These are phyloP conservation scores for Drosophila insularis DNA, from an alignment of 1,140 invertebrate species.

Conservation along the genomic window DNA sequence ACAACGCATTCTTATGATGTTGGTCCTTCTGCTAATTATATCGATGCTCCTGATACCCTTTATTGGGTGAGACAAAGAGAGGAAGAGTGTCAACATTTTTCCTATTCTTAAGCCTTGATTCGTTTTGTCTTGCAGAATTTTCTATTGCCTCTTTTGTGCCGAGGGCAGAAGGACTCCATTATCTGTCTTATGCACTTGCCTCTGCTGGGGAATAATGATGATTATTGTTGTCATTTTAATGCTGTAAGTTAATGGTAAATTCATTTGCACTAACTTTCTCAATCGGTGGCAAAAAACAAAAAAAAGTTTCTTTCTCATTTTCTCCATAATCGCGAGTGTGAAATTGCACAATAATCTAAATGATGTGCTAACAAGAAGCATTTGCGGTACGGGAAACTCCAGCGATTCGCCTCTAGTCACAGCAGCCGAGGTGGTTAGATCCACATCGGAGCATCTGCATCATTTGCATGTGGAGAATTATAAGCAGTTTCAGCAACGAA, in stretches of 20 bases:
- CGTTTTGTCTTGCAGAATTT: no score
- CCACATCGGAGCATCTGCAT: background rate
- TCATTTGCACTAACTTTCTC: background rate
- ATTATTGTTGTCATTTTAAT: conserved; percentile 9
- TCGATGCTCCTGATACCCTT: conserved; percentile 9
- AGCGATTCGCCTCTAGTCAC: background rate
- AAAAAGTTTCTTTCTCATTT: conserved; percentile 1
- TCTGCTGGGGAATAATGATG: conserved; percentile 5
- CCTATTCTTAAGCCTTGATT: no score
- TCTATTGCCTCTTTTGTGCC: conserved; percentile 11
- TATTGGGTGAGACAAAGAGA: conserved; percentile 20
- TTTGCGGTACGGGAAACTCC: background rate
- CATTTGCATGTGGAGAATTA: conserved; percentile 10
- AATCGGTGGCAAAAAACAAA: background rate
- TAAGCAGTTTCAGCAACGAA: background rate
- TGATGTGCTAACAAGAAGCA: no score
- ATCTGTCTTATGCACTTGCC: background rate
- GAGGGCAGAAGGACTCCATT: background rate
- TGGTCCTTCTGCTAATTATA: background rate
- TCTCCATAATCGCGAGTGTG: conserved; percentile 14
- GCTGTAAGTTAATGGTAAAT: conserved; percentile 24
- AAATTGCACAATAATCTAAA: conserved; percentile 4
- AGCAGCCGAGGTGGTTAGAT: background rate
- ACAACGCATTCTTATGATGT: background rate
- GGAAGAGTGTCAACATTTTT: no score